These are phyloP conservation scores for Agapornis roseicollis DNA, from an alignment of 2,113 vertebrate species.

Conservation along the genomic window DNA sequence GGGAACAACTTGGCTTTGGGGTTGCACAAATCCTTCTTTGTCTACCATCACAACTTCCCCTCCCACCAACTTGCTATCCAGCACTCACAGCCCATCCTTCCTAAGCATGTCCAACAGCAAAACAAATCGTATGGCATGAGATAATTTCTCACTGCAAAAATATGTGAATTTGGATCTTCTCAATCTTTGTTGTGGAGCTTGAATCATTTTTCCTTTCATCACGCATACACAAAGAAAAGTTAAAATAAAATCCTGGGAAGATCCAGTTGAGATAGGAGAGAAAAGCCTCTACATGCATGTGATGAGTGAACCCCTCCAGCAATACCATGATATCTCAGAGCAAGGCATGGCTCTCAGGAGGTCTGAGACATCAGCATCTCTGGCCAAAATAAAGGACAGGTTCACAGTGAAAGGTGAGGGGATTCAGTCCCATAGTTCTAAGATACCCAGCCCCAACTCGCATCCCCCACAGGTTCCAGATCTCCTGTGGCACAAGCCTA, in stretches of 20 bases:
- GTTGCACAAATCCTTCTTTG: not conserved
- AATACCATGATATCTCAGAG: not conserved
- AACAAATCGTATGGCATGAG: conserved; percentile 42
- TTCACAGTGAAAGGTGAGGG: not conserved
- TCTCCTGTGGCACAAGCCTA: not conserved
- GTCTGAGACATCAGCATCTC: not conserved
- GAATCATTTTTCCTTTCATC: conserved; percentile 67
- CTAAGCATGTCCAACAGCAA: conserved; percentile 40
- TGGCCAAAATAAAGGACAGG: not conserved
- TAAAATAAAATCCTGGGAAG: conserved; percentile 57
- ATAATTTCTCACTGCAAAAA: conserved; percentile 60
- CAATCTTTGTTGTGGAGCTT: conserved; percentile 52
- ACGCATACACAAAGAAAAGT: not conserved
- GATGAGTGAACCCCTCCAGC: conserved; percentile 31
- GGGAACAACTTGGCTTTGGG: not conserved
- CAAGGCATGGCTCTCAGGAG: conserved; percentile 4
- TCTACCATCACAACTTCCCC: not conserved
- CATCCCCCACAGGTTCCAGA: not conserved
- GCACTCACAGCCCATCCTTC: conserved; percentile 36
- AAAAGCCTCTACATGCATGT: conserved; percentile 32
- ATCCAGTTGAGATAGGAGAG: conserved; percentile 46
- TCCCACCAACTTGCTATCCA: conserved; percentile 12
- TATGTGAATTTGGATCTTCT: conserved; percentile 67
- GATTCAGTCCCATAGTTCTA: not conserved
- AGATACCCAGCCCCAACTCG: not conserved